Evolutionary conservation across 2,888 invertebrate genomes (phyloP).

Genomic region (Unio delphinus): DNA sequence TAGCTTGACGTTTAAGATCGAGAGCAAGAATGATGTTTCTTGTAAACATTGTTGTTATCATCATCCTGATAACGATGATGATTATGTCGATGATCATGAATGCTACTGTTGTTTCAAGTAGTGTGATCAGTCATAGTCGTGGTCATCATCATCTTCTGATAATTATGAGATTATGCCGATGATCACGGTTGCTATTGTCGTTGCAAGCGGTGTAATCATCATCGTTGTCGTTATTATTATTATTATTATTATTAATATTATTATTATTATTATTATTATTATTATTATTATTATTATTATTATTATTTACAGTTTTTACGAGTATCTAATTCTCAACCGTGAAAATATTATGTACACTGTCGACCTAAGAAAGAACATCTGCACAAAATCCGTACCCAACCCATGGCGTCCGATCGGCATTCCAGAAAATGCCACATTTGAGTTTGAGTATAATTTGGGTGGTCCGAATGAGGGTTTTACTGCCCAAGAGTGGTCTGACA

Average conservation of each 20-base stretch:
- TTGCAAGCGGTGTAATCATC: too few species aligned
- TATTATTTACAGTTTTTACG: constrained; percentile 28
- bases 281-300: not conserved
- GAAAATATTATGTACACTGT: constrained; percentile 34
- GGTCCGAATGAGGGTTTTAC: constrained; percentile 40
- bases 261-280: not conserved
- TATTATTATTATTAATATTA: not conserved
- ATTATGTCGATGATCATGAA: too few species aligned
- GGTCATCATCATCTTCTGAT: too few species aligned
- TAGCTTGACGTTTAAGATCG: too few species aligned
- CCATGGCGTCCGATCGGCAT: constrained; percentile 38
- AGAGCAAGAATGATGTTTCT: too few species aligned
- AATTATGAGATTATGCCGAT: too few species aligned
- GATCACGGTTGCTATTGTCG: too few species aligned
- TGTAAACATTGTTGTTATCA: too few species aligned
- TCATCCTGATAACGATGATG: too few species aligned
- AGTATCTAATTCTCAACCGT: constrained; percentile 35
- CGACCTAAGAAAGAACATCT: constrained; percentile 35
- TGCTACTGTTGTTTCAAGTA: too few species aligned
- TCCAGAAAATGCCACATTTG: constrained; percentile 42
- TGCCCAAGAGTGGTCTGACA: constrained; percentile 44
- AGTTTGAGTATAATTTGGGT: constrained; percentile 38
- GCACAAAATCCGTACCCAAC: constrained; percentile 24
- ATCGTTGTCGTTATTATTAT: too few species aligned
- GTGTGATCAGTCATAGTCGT: too few species aligned